phyloP scores from a whole-genome alignment of 2,797 vertebrate species.

The Cheirogaleus major region DNA sequence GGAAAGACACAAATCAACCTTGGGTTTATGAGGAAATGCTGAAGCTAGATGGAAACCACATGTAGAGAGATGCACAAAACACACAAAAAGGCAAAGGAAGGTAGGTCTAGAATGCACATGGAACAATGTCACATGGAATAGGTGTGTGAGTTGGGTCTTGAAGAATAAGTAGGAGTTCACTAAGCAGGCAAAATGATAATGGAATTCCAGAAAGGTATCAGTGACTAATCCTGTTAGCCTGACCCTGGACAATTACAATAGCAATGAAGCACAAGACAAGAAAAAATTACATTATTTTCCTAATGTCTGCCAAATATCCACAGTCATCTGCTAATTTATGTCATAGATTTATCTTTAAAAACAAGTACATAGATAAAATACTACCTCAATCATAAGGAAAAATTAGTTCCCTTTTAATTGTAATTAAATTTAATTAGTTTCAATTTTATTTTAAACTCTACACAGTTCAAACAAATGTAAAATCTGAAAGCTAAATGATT shows the following conservation, averaged over 20 bases:
- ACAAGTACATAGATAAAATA: not conserved
- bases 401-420: not conserved
- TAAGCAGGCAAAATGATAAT: not conserved
- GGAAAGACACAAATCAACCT: not conserved
- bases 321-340: not conserved
- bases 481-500: constrained; percentile 17
- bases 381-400: constrained; percentile 1
- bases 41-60: not conserved
- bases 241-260: not conserved
- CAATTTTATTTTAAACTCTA: not conserved
- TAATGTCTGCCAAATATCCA: not conserved
- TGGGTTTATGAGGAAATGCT: not conserved
- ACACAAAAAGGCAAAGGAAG: not conserved
- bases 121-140: not conserved
- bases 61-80: not conserved
- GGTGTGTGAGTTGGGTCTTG: not conserved
- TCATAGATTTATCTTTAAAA: constrained; percentile 11
- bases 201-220: not conserved
- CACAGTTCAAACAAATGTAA: constrained; percentile 11
- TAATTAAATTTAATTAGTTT: constrained; percentile 24
- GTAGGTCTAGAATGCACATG: not conserved
- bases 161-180: not conserved
- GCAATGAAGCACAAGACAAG: not conserved
- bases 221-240: not conserved
- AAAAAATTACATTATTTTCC: not conserved